Evolutionary conservation across 2,797 vertebrate genomes (phyloP), one percentile per base, ranked within the genome.

Genomic region (Gymnoscopelus braueri): DNA sequence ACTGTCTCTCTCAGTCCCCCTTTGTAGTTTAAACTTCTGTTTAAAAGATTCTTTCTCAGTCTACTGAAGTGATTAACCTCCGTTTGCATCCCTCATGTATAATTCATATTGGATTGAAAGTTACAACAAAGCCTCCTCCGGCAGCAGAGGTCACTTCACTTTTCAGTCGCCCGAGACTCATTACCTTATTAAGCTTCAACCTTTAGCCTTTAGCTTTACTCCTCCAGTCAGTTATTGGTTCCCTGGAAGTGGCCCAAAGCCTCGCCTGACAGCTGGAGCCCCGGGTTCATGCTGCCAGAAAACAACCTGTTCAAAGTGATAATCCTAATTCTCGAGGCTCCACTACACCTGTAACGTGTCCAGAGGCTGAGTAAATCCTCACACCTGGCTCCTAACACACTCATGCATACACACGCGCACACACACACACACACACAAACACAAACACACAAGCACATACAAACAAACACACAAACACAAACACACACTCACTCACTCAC

Each of bases 311-410:
- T 73, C 73, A 23, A 75, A 75, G 75, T 47, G 58, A 74, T 92
- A 87, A 91, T 87, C 89, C 89, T 82, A 74, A 70, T 80, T 86
- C 39, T 44, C 83, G 85, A 73, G 72, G 65, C 84, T 84, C 72
- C 67, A 39, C 81, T 80, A 75, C 75, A 84, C 79, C 83, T 84
- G 74, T 71, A 74, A 83, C 78, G 60, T 77, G 72, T 78, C 75
- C 71, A 66, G 50, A 67, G 67, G 75, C 61, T 8, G 63, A 68
- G 74, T 85, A 84, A 44, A 86, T 87, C 85, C 83, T 50, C 57
- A 81, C 76, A 67, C 59, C 69, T 68, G 56, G 63, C 76, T 71
- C 64, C 53, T n/a, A 14, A 68, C 63, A 24, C 39, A 65, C 60
- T 24, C 62, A 23, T 64, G 56, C 67, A 14, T 13, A 29, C 53